Evolutionary conservation across 1,140 invertebrate species (phyloP).

Genomic region (Drosophila nikananu): DNA sequence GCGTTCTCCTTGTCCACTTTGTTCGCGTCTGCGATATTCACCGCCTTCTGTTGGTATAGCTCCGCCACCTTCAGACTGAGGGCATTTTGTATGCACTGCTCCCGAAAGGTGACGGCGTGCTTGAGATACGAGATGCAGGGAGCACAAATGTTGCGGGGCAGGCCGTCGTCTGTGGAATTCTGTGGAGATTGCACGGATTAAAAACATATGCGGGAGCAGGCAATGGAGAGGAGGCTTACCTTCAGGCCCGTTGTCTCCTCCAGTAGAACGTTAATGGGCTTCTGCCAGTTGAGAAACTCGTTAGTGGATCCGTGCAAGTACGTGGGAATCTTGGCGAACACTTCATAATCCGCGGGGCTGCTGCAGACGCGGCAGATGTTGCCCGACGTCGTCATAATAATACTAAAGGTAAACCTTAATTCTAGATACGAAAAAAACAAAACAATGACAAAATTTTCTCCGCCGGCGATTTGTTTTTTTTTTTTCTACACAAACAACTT

Average conservation of each 20-base stretch:
- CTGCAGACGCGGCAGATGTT: conserved; percentile 80
- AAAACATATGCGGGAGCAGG: too few species aligned
- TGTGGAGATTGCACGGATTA: neutral
- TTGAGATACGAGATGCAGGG: conserved; percentile 82
- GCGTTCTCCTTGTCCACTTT: conserved; percentile 63
- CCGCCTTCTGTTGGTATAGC: conserved; percentile 59
- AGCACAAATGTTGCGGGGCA: conserved; percentile 75
- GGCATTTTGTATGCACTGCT: conserved; percentile 76
- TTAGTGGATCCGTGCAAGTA: conserved; percentile 79
- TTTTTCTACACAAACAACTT: conserved; percentile 1
- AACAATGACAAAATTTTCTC: conserved; percentile 13
- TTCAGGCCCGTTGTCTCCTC: conserved; percentile 81
- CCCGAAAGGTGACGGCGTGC: conserved; percentile 80
- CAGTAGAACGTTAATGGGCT: conserved; percentile 71
- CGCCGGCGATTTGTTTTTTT: conserved; percentile 4
- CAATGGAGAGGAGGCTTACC: conserved; percentile 24
- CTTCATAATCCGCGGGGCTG: conserved; percentile 79
- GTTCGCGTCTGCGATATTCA: conserved; percentile 22
- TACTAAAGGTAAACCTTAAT: conserved; percentile 28
- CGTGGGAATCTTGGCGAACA: conserved; percentile 81
- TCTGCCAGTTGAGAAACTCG: conserved; percentile 80
- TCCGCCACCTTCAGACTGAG: conserved; percentile 71
- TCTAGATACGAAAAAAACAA: conserved; percentile 24
- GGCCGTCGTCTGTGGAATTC: conserved; percentile 70
- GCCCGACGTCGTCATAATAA: conserved; percentile 71